phyloP scores from a whole-genome alignment of 2,797 vertebrate species.

The Catharus ustulatus region DNA sequence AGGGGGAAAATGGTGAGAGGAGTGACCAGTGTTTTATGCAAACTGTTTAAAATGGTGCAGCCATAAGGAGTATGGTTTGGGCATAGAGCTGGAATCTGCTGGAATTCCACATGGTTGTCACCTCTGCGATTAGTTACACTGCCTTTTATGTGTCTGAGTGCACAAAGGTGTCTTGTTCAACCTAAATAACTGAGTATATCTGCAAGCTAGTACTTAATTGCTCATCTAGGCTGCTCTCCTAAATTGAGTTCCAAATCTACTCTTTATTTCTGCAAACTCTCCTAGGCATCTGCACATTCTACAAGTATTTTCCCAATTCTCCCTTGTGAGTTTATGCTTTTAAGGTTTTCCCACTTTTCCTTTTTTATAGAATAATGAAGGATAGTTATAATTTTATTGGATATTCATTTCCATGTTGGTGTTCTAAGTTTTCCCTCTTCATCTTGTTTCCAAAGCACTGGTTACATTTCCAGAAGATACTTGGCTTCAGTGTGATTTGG shows the following conservation, averaged over 20 bases:
- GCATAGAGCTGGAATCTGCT: background rate
- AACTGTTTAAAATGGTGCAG: background rate
- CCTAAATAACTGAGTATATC: background rate
- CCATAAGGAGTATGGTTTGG: background rate
- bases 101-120: background rate
- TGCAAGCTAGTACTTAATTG: background rate
- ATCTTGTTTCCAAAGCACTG: background rate
- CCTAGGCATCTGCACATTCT: background rate
- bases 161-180: background rate
- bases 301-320: background rate
- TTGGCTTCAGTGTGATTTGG: background rate
- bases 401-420: background rate
- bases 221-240: background rate
- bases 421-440: background rate
- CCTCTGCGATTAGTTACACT: background rate
- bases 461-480: background rate
- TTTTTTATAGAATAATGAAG: background rate
- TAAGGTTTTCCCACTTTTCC: background rate
- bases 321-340: background rate
- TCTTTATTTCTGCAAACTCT: background rate
- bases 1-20: conserved; percentile 93
- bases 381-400: background rate
- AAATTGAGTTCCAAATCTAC: background rate
- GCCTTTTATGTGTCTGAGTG: background rate
- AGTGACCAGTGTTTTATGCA: background rate